Base-by-base conservation (phyloP, 2,888 invertebrate genomes). In the Thereva unica region DNA sequence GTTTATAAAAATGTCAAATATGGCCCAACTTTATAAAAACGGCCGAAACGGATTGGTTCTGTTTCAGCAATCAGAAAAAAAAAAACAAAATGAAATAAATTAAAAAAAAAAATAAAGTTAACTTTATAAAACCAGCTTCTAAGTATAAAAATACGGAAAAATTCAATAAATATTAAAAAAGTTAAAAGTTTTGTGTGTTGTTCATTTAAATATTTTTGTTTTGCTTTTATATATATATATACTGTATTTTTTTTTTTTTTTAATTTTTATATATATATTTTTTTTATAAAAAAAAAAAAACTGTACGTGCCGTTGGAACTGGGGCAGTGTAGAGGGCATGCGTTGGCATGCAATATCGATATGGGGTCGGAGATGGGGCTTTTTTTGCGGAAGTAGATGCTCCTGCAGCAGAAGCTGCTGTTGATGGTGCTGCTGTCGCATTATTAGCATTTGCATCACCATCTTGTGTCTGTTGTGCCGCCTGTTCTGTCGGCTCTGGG, bases 331-430 rank as follows among this genome's bases (percentile, higher is more conserved):
- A 85, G 78, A 83, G 83, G 75, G 85, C 84, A 83, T 85, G 84
- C 80, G 83, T 83, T 78, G 84, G 84, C 85, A 85, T 85, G 82
- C 85, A 85, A 81, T 84, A 85, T 78, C 84, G 84, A 78, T 82
- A 85, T 69, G 77, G 74, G 71, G 79, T 78, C 72, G 81, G 80
- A 74, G 70, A 75, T 74, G 63, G 64, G 61, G 66, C 55, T 68
- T 68, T 66, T 68, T 69, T 69, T 34, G 64, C 71, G 63, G 79
- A 79, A 35, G 79, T 79, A 76, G 80, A 77, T 75, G 78, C 76
- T 75, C 78, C 78, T 75, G 78, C 76, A 73, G 77, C 75, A 74
- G 76, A 75, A 55, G 63, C 68, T 49, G 55, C 61, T 40, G 64
- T 50, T 63, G 50, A 7, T 45, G 42, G 42, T 42, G 35, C 59